Evolutionary conservation across 2,797 vertebrate species (phyloP), one percentile per base, ranked within the genome.

Genomic region (Cryptoprocta ferox): DNA sequence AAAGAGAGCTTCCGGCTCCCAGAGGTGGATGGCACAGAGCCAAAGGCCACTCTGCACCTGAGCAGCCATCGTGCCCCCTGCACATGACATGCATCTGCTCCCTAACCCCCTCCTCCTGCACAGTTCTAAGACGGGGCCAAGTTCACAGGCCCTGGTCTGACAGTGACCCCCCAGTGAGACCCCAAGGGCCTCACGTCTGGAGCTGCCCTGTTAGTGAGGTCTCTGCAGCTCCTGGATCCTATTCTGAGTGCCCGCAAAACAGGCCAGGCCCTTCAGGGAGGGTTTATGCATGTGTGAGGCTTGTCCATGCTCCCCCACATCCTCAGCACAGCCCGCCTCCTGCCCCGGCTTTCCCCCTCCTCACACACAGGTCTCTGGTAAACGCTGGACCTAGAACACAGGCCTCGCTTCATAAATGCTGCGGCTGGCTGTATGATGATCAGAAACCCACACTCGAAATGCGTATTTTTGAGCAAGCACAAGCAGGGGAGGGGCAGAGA

Each of bases 371-470:
- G 10, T 2, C 11, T 82, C 65, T 61, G 78, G 26, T 45, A 48
- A 14, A 61, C 53, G 6, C 24, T 30, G 26, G 24, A 32, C 53
- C 30, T 32, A 37, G n/a, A 61, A 32, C 30, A 61, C 4, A 4
- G 53, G 21, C 14, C 42, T 37, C 48, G 5, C 56, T 28, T 76
- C 73, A 45, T 37, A 73, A 73, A 21, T 37, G 81, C 32, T 45
- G 18, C 7, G 30, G 19, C 56, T 6, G 15, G 30, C 0, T 19
- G 6, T 21, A 61, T 4, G 37, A 28, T 0, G 11, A 45, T 15
- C 30, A 30, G 24, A 59, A 59, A 42, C 5, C 45, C 24, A 26
- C 15, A n/a, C 45, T 45, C 24, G 8, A 59, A 24, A 21, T 59
- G 21, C 30, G 50, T 12, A 39, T 59, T 24, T 59, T 59, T 24